phyloP scores from a whole-genome alignment of 1,140 invertebrate genomes.

The Diabrotica virgifera region DNA sequence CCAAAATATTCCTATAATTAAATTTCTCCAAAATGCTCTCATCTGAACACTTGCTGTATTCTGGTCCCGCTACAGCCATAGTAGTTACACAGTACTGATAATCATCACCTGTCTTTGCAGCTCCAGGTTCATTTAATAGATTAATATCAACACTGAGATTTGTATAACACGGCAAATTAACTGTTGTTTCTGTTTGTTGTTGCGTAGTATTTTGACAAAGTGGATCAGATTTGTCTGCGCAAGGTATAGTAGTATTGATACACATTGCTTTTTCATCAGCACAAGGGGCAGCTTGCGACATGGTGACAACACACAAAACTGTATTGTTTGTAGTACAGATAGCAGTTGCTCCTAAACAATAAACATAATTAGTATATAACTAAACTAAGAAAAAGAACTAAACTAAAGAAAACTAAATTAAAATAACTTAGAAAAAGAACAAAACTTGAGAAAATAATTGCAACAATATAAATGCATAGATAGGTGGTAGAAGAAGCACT shows the following conservation, averaged over 20 bases:
- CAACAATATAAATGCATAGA: no score
- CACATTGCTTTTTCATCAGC: constrained; percentile 30
- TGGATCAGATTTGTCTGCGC: constrained; percentile 30
- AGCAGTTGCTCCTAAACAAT: constrained; percentile 14
- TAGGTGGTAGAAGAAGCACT: no score
- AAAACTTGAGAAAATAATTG: no score
- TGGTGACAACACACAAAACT: constrained; percentile 31
- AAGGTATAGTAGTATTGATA: constrained; percentile 35
- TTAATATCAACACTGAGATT: constrained; percentile 34
- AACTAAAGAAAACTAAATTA: constrained; percentile 4
- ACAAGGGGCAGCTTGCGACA: constrained; percentile 28
- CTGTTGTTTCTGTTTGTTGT: constrained; percentile 25
- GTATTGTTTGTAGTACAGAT: constrained; percentile 34
- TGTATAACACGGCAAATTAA: constrained; percentile 34
- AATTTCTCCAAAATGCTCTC: constrained; percentile 11
- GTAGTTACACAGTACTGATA: constrained; percentile 37
- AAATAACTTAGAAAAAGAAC: no score
- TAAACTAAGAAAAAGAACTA: no score
- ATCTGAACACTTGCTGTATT: constrained; percentile 24
- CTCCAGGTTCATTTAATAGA: constrained; percentile 25
- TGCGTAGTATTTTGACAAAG: constrained; percentile 33
- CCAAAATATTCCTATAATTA: constrained; percentile 27
- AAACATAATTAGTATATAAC: no score
- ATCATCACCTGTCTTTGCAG: constrained; percentile 25
- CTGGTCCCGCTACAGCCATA: constrained; percentile 35